Percentiles rank a stretch among this genome's conserved stretches.
phyloP scores from a whole-genome alignment of 2,888 invertebrate species.

The Marronus borbonicus region DNA sequence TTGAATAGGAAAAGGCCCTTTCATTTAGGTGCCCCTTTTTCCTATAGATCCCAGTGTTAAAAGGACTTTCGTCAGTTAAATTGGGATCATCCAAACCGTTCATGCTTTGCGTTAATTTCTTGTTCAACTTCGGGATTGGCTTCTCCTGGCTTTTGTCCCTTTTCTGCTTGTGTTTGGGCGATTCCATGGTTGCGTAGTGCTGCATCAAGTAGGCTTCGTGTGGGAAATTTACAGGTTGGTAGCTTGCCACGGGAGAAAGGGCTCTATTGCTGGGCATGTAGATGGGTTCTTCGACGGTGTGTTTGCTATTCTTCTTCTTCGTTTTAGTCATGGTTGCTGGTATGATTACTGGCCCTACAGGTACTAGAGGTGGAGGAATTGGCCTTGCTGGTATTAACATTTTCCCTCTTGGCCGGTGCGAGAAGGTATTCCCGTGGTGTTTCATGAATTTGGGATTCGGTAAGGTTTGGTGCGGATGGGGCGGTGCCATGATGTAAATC shows the following conservation, averaged over 20 bases:
- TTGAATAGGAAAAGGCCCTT: constrained; percentile 94
- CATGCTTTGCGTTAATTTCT: constrained; percentile 80
- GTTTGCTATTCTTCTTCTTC: constrained; percentile 71
- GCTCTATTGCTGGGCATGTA: constrained; percentile 75
- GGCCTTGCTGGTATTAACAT: constrained; percentile 75
- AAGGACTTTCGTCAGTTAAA: constrained; percentile 74
- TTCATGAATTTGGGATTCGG: constrained; percentile 71
- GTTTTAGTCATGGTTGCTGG: constrained; percentile 75
- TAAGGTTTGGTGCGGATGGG: constrained; percentile 66
- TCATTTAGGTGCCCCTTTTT: constrained; percentile 95
- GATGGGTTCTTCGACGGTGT: constrained; percentile 75
- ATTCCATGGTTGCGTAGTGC: constrained; percentile 74
- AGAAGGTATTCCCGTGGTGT: constrained; percentile 71
- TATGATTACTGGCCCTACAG: constrained; percentile 66
- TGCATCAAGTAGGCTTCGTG: constrained; percentile 75
- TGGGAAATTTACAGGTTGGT: constrained; percentile 74
- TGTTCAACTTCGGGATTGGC: constrained; percentile 71
- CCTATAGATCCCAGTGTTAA: constrained; percentile 89
- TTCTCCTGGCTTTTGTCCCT: constrained; percentile 65
- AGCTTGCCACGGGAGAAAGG: constrained; percentile 74
- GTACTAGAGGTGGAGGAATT: constrained; percentile 68
- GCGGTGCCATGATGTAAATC: constrained; percentile 66
- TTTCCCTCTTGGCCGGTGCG: constrained; percentile 72
- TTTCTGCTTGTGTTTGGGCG: constrained; percentile 53
- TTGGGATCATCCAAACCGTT: constrained; percentile 75